Conservation (phyloP, 2,888 invertebrate genomes). For the Leptopterna dolabrata region DNA sequence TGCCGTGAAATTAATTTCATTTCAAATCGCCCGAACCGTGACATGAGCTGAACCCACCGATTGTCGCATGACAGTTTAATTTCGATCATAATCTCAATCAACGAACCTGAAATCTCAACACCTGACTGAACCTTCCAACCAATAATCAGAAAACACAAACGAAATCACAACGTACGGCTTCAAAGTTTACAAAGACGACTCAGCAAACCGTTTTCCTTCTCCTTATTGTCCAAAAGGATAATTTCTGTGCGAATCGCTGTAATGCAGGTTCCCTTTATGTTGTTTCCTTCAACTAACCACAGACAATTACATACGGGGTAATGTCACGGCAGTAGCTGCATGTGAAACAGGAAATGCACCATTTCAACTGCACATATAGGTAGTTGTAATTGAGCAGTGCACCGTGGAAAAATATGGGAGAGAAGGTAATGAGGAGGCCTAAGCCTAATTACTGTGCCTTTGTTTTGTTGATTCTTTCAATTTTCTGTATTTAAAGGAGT, state of each 20-base stretch:
- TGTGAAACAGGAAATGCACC: slow-evolving; percentile 41
- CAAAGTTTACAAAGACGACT: not conserved
- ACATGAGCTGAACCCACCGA: not conserved
- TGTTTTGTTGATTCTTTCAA: not conserved
- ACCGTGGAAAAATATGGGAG: slow-evolving; percentile 4
- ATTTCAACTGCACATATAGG: slow-evolving; percentile 34
- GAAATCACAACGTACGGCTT: not conserved
- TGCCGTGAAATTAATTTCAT: not conserved
- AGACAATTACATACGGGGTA: slow-evolving; percentile 6
- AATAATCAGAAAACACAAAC: not conserved
- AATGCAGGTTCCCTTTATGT: not conserved
- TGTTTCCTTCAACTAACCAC: not conserved
- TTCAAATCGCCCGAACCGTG: not conserved
- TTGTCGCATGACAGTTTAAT: not conserved
- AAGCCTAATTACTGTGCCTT: not conserved
- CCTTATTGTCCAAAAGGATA: not conserved
- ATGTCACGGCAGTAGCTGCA: slow-evolving; percentile 12
- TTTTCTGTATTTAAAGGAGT: not conserved
- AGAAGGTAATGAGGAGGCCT: not conserved
- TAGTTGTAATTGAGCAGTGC: slow-evolving; percentile 25
- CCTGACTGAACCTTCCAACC: not conserved
- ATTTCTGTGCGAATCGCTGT: not conserved
- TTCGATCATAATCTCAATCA: not conserved
- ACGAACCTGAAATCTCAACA: not conserved
- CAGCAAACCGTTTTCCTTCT: not conserved